These are phyloP conservation scores for Tetragonula clypearis DNA, from an alignment of 1,140 invertebrate species.

Conservation along the genomic window DNA sequence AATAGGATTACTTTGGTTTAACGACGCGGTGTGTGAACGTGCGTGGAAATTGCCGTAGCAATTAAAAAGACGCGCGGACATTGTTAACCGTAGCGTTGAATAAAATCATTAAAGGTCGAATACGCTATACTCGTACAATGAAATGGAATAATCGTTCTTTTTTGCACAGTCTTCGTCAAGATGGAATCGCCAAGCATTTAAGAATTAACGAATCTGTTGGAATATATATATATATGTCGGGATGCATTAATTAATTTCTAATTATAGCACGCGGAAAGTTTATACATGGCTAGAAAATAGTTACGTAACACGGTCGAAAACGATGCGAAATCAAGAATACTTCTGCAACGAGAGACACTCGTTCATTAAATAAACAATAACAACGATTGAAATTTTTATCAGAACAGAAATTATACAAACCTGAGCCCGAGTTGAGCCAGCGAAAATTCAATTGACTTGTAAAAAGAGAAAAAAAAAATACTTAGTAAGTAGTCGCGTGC, in stretches of 20 bases:
- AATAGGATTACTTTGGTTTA: constrained; percentile 18
- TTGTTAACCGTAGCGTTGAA: not conserved
- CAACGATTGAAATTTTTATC: not conserved
- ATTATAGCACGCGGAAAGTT: not conserved
- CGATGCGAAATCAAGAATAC: not conserved
- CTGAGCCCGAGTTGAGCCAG: too few species aligned
- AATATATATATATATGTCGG: not conserved
- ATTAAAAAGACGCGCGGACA: not conserved
- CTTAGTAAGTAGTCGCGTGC: not conserved
- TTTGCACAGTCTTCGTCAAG: not conserved
- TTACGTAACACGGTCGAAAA: not conserved
- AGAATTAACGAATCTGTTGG: not conserved
- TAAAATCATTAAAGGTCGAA: not conserved
- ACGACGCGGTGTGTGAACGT: not conserved
- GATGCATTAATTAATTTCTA: too few species aligned
- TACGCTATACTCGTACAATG: not conserved
- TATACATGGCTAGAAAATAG: not conserved
- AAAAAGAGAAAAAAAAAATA: not conserved
- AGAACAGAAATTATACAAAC: not conserved
- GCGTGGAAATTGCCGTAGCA: not conserved
- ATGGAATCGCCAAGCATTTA: not conserved
- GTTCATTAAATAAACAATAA: not conserved
- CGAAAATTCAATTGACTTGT: not conserved
- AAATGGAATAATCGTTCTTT: not conserved
- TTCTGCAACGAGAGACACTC: not conserved